Percentiles rank a stretch among this genome's conserved stretches.
phyloP scores from a whole-genome alignment of 2,888 invertebrate genomes.

The Leuctra nigra region DNA sequence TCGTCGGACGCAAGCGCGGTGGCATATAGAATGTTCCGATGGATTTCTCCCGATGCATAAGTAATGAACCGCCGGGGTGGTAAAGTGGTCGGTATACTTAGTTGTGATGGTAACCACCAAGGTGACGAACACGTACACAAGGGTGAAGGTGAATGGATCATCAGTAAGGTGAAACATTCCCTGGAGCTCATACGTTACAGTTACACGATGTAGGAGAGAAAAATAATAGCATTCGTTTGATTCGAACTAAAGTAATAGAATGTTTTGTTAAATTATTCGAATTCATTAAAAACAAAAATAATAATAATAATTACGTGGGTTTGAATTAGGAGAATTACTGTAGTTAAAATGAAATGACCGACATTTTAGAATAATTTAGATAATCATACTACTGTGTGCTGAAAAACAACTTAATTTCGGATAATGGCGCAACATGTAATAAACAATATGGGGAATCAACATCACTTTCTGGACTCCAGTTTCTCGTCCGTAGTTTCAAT shows the following conservation, averaged over 20 bases:
- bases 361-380: no score
- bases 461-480: slow-evolving; percentile 28
- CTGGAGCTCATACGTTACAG: no score
- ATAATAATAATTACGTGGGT: no score
- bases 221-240: neutral
- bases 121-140: neutral
- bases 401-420: no score
- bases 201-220: neutral
- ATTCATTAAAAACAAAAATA: no score
- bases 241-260: no score
- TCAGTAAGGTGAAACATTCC: neutral
- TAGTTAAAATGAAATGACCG: no score
- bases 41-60: neutral
- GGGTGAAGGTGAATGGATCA: no score
- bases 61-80: neutral
- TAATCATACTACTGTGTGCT: no score
- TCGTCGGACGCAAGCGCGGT: neutral
- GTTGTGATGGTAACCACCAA: slow-evolving; percentile 1
- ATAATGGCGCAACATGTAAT: slow-evolving; percentile 4
- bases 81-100: neutral
- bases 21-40: neutral
- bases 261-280: no score
- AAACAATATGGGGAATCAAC: neutral
- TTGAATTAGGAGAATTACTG: no score
- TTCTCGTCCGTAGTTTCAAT: slow-evolving; percentile 44